phyloP scores from a whole-genome alignment of 2,797 vertebrate genomes.

The Alectoris magna region DNA sequence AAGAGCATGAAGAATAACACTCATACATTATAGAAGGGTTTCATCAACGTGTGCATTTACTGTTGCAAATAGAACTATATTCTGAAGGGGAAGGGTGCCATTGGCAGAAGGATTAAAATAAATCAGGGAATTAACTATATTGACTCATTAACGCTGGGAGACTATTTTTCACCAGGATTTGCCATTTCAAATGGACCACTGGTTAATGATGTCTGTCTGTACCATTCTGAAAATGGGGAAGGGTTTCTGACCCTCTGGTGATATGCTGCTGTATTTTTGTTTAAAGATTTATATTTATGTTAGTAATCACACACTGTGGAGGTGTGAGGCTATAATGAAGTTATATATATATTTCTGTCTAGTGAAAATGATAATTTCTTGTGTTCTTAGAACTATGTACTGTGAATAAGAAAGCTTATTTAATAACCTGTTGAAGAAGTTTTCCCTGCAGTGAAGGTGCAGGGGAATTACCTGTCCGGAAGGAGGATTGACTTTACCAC shows the following conservation, averaged over 20 bases:
- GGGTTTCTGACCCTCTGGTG: not conserved
- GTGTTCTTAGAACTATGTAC: not conserved
- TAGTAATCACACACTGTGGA: not conserved
- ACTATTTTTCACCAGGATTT: not conserved
- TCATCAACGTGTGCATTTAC: not conserved
- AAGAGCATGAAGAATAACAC: not conserved
- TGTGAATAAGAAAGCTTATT: not conserved
- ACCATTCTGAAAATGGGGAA: not conserved
- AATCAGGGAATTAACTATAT: not conserved
- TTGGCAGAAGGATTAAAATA: not conserved
- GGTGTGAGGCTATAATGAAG: not conserved
- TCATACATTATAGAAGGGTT: not conserved
- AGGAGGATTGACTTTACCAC: not conserved
- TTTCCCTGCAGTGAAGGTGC: not conserved
- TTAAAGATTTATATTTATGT: not conserved
- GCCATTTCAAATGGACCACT: not conserved
- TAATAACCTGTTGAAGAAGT: not conserved
- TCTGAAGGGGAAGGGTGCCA: not conserved
- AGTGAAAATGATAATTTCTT: not conserved
- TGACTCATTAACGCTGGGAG: not conserved
- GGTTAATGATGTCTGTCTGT: not conserved
- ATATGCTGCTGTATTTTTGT: not conserved
- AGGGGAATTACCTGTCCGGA: not conserved
- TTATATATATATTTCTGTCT: not conserved
- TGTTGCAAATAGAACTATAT: not conserved